phyloP scores from a whole-genome alignment of 1,140 invertebrate species.

The Drosophila oshimai region DNA sequence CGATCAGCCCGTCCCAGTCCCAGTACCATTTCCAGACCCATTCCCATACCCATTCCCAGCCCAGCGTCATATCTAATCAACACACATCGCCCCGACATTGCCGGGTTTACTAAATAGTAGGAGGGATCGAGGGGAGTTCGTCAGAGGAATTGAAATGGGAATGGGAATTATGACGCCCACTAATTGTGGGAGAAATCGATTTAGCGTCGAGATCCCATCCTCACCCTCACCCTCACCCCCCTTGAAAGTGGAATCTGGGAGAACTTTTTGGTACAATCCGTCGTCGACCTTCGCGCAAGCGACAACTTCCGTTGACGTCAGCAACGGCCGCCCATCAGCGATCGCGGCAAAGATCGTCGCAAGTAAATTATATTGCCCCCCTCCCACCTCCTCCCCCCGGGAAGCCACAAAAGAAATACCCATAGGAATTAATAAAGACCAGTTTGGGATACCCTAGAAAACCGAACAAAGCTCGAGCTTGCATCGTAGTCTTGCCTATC shows the following conservation, averaged over 20 bases:
- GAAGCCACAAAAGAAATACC: constrained; percentile 43
- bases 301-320: constrained; percentile 73
- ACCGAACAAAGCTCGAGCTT: no score
- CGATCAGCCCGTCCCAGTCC: constrained; percentile 4
- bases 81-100: constrained; percentile 14
- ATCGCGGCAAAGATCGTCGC: constrained; percentile 61
- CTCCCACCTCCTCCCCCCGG: neutral
- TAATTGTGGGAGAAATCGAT: constrained; percentile 69
- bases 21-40: neutral
- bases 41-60: neutral
- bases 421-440: neutral
- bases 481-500: neutral
- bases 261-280: constrained; percentile 14
- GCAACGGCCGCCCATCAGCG: constrained; percentile 43
- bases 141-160: neutral
- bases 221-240: neutral
- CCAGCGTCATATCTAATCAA: constrained; percentile 67
- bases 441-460: neutral
- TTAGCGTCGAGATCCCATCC: constrained; percentile 12
- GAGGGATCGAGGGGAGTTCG: constrained; percentile 5
- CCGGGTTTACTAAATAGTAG: neutral
- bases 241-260: constrained; percentile 18
- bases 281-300: constrained; percentile 37
- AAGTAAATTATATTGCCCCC: constrained; percentile 62
- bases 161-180: constrained; percentile 59